Evolutionary conservation across 2,797 vertebrate genomes (phyloP).

Genomic region (Pteronotus mesoamericanus): DNA sequence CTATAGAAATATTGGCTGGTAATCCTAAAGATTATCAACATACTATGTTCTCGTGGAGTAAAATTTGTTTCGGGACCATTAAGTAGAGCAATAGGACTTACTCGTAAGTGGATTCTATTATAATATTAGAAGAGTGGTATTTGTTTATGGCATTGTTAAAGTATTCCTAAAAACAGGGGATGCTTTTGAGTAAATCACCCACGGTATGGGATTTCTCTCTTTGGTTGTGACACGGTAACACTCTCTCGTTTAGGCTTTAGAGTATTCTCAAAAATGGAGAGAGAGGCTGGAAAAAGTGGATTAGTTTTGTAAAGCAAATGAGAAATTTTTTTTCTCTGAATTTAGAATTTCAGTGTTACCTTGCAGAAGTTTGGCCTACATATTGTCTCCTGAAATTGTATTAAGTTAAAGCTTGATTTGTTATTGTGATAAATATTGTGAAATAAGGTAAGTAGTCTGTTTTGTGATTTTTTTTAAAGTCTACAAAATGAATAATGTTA

Average conservation of each 20-base stretch:
- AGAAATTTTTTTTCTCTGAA: neutral
- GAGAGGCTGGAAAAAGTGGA: neutral
- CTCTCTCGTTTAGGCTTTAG: neutral
- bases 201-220: neutral
- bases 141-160: neutral
- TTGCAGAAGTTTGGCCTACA: conserved; percentile 25
- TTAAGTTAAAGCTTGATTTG: conserved; percentile 34
- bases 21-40: neutral
- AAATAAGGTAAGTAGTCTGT: conserved; percentile 62
- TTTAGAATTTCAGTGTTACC: conserved; percentile 7
- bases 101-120: neutral
- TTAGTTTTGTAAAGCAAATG: neutral
- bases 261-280: neutral
- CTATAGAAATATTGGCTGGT: neutral
- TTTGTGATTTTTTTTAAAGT: neutral
- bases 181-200: neutral
- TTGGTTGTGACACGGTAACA: neutral
- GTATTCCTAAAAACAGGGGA: neutral
- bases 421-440: conserved; percentile 18
- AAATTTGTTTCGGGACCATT: neutral
- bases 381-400: neutral
- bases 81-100: neutral
- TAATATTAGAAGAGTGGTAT: neutral
- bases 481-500: neutral
- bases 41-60: neutral